Conservation (phyloP, 2,797 vertebrate genomes). For the Micrastur ruficollis region DNA sequence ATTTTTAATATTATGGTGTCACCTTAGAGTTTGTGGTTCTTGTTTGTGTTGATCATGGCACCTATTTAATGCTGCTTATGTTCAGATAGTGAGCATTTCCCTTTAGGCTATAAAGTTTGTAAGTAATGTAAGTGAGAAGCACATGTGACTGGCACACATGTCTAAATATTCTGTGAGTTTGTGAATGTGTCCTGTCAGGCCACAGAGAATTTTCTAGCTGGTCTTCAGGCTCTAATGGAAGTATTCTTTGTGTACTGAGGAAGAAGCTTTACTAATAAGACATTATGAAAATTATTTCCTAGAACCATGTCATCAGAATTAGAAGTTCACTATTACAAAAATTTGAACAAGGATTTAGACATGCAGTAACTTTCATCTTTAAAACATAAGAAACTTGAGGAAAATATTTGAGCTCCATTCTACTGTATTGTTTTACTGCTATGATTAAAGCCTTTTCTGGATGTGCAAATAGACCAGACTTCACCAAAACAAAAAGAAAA, state of each 20-base stretch:
- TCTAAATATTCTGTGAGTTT: constrained; percentile 9
- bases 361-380: not conserved
- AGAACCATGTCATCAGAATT: not conserved
- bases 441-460: not conserved
- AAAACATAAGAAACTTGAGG: not conserved
- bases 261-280: not conserved
- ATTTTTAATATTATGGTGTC: not conserved
- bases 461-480: not conserved
- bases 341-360: not conserved
- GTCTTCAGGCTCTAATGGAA: not conserved
- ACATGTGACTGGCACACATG: not conserved
- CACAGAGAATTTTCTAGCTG: not conserved
- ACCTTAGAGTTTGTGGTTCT: not conserved
- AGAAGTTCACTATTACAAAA: not conserved
- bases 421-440: not conserved
- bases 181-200: not conserved
- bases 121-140: constrained; percentile 7
- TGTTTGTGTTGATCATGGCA: not conserved
- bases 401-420: not conserved
- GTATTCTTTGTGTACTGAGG: not conserved
- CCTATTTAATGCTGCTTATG: not conserved
- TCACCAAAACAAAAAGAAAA: not conserved
- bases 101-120: constrained; percentile 21
- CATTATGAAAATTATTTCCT: not conserved
- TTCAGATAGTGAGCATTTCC: not conserved